A percentile compares a stretch with the other conserved stretches of the same genome.
Conservation (phyloP, 2,888 invertebrate species). For the Oligia latruncula region DNA sequence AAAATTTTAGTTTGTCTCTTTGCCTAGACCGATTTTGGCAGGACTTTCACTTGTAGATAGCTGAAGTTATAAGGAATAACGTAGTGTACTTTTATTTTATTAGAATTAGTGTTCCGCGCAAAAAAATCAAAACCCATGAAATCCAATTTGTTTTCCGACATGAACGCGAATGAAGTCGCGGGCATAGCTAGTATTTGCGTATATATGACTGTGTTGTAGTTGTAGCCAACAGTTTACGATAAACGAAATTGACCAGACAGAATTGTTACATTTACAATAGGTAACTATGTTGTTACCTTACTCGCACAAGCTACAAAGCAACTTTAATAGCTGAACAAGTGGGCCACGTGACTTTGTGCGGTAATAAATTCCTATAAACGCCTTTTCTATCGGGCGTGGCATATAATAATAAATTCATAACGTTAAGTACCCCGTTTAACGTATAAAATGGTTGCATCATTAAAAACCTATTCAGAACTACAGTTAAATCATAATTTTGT, state of each 20-base stretch:
- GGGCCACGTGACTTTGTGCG: constrained; percentile 12
- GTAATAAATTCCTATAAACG: constrained; percentile 41
- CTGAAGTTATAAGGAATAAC: background rate
- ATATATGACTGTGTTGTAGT: background rate
- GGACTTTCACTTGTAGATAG: background rate
- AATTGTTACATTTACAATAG: background rate
- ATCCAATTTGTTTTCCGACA: too few relatives aligned
- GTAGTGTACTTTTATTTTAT: background rate
- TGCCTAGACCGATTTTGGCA: background rate
- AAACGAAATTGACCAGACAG: background rate
- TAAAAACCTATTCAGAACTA: constrained; percentile 49
- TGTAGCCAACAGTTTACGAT: background rate
- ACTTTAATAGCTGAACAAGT: constrained; percentile 17
- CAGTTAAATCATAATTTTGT: constrained; percentile 53
- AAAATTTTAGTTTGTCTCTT: too few relatives aligned
- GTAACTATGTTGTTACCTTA: background rate
- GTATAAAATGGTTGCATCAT: constrained; percentile 46
- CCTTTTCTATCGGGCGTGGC: constrained; percentile 46
- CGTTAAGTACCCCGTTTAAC: constrained; percentile 53
- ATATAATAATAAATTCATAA: constrained; percentile 55
- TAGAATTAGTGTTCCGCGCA: background rate
- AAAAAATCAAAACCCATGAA: background rate
- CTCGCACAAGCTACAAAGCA: constrained; percentile 13
- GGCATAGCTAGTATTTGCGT: background rate
- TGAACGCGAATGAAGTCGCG: too few relatives aligned